Evolutionary conservation across 2,113 vertebrate species (phyloP).

Genomic region (Oncorhynchus tshawytscha): DNA sequence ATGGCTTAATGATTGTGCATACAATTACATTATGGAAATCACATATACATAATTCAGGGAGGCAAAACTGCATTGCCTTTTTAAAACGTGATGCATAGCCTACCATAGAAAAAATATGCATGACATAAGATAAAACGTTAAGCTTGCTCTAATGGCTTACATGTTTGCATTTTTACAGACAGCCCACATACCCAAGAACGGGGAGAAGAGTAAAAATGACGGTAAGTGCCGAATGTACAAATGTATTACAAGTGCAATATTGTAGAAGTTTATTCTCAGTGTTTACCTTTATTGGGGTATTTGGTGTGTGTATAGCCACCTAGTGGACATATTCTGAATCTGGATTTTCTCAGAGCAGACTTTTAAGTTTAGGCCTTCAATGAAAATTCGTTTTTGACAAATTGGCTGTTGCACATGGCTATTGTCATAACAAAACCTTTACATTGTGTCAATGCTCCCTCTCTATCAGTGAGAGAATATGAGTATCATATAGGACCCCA

Average conservation of each 20-base stretch:
- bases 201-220: constrained; percentile 67
- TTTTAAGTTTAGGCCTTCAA: too few species aligned
- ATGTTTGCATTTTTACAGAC: constrained; percentile 50
- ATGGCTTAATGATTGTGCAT: too few species aligned
- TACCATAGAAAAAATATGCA: too few species aligned
- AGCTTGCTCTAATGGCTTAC: constrained; percentile 19
- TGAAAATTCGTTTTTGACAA: neutral
- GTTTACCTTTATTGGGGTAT: neutral
- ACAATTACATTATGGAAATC: too few species aligned
- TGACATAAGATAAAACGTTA: neutral
- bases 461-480: too few species aligned
- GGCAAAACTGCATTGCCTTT: too few species aligned
- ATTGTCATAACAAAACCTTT: too few species aligned
- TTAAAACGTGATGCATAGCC: too few species aligned
- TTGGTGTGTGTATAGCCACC: constrained; percentile 25
- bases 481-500: too few species aligned
- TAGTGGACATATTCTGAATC: constrained; percentile 30
- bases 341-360: neutral
- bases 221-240: constrained; percentile 53
- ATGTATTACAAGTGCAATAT: neutral
- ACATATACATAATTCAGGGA: too few species aligned
- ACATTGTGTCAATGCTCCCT: too few species aligned
- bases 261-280: neutral
- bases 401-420: neutral
- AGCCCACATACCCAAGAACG: constrained; percentile 67